Conservation (phyloP, 2,113 vertebrate species). For the Trematomus loennbergii region DNA sequence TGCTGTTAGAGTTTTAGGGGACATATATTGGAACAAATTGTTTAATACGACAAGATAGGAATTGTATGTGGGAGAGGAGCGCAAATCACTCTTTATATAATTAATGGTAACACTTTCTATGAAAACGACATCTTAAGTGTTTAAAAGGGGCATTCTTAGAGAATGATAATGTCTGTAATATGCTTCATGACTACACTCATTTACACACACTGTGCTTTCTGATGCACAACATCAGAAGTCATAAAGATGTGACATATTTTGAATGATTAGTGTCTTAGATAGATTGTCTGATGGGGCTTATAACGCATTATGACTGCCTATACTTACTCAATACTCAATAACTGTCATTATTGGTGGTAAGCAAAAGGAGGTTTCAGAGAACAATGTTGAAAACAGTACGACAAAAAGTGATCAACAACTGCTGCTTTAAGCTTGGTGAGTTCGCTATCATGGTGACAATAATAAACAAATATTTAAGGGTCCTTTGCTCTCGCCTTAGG, state of each 20-base stretch:
- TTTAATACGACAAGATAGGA: slow-evolving; percentile 19
- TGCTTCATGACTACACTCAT: too few species aligned
- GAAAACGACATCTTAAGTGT: too few species aligned
- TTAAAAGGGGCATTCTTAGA: too few species aligned
- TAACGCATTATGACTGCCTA: not conserved
- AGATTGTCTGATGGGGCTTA: not conserved
- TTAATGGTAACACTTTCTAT: too few species aligned
- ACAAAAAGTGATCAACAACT: too few species aligned
- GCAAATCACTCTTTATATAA: not conserved
- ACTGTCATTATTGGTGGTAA: too few species aligned
- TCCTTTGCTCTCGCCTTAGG: not conserved
- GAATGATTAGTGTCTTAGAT: not conserved
- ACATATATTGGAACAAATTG: not conserved
- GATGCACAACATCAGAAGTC: too few species aligned
- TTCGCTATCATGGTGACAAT: not conserved
- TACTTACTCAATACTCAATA: not conserved
- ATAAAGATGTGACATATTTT: not conserved
- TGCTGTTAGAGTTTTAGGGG: slow-evolving; percentile 13
- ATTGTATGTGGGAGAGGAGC: not conserved
- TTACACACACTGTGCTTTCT: too few species aligned
- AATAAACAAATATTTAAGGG: not conserved
- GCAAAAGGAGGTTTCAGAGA: too few species aligned
- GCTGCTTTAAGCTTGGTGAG: too few species aligned
- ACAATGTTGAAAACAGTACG: too few species aligned
- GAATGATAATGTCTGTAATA: too few species aligned